Evolutionary conservation across 2,888 invertebrate genomes (phyloP).

Genomic region (Glyphotaelius pellucidus): DNA sequence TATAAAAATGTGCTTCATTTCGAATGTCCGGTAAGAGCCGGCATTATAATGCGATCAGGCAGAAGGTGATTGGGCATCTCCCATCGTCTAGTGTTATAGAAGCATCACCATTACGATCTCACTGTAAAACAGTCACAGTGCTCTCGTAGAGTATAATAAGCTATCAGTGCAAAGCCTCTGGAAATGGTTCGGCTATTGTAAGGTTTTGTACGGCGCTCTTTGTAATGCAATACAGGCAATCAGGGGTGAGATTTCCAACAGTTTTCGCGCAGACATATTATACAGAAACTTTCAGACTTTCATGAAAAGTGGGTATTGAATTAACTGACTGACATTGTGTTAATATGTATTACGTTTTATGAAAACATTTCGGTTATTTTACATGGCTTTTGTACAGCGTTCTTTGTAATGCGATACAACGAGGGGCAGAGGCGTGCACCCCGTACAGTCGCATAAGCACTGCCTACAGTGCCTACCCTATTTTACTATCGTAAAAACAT

Average conservation of each 20-base stretch:
- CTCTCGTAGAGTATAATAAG: slow-evolving; percentile 14
- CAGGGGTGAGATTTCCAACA: background rate
- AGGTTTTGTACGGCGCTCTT: background rate
- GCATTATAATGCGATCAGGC: slow-evolving; percentile 17
- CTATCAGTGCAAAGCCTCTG: slow-evolving; percentile 28
- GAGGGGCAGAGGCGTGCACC: no score
- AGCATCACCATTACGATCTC: background rate
- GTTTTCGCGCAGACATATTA: background rate
- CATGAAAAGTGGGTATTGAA: background rate
- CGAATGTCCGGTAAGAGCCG: slow-evolving; percentile 19
- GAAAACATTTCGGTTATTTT: no score
- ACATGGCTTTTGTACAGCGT: no score
- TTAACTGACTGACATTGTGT: no score
- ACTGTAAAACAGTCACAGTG: background rate
- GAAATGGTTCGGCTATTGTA: slow-evolving; percentile 19
- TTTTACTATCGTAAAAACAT: no score
- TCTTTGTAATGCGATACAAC: no score
- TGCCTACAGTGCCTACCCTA: no score
- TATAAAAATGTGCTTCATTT: slow-evolving; percentile 19
- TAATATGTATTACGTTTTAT: no score
- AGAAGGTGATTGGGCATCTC: slow-evolving; percentile 10
- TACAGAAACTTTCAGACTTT: background rate
- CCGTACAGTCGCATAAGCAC: no score
- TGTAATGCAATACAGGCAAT: background rate
- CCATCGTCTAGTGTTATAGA: background rate